These are phyloP conservation scores for Calliopsis andreniformis DNA, from an alignment of 1,140 invertebrate genomes.

Conservation along the genomic window DNA sequence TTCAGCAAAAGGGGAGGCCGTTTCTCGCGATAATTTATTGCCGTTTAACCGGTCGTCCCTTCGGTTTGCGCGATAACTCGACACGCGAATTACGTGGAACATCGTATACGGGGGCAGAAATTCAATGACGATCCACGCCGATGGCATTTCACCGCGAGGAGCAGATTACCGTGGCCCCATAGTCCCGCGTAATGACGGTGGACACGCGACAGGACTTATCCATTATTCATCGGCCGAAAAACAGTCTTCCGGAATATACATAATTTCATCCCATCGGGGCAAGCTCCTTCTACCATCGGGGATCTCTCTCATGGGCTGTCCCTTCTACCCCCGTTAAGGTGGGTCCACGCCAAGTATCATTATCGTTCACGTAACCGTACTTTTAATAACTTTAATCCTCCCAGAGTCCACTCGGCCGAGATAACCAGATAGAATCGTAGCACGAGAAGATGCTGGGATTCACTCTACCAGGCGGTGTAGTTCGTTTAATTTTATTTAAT, in stretches of 20 bases:
- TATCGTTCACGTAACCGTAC: constrained; percentile 19
- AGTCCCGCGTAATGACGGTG: constrained; percentile 74
- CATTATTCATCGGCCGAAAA: constrained; percentile 78
- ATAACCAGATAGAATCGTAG: not conserved
- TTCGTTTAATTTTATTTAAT: too few relatives aligned
- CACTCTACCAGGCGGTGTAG: not conserved
- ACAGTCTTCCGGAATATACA: constrained; percentile 71
- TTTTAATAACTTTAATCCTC: constrained; percentile 15
- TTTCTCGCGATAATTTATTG: constrained; percentile 60
- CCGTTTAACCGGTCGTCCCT: constrained; percentile 56
- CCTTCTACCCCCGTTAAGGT: not conserved
- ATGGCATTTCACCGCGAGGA: constrained; percentile 29
- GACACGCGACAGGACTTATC: constrained; percentile 78
- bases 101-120: constrained; percentile 56
- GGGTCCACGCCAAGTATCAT: not conserved
- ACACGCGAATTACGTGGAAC: constrained; percentile 65
- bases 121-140: constrained; percentile 60
- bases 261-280: constrained; percentile 61
- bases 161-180: constrained; percentile 33
- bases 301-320: constrained; percentile 8
- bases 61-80: constrained; percentile 53
- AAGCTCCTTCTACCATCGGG: not conserved
- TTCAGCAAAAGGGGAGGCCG: constrained; percentile 7
- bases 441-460: too few relatives aligned
- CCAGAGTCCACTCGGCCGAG: not conserved